Conservation (phyloP, 2,797 vertebrate genomes). For the Oryzias dopingdopingensis region DNA sequence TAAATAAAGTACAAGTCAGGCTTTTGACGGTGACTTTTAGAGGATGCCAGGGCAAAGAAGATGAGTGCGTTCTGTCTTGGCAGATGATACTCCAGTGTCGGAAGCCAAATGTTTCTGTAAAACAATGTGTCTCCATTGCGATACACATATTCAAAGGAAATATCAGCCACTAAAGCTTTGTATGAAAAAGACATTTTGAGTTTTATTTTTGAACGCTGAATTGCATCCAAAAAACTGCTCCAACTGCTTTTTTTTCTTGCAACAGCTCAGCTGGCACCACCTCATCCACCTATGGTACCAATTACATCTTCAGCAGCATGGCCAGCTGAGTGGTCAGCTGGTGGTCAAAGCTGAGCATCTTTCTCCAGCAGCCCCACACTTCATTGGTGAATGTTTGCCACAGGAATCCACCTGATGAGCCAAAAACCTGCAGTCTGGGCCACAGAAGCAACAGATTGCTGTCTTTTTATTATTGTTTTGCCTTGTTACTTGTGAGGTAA, state of each 20-base stretch:
- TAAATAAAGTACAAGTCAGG: too few species aligned
- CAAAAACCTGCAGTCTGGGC: conserved; percentile 18
- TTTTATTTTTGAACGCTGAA: too few species aligned
- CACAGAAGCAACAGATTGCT: conserved; percentile 1
- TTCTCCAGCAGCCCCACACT: conserved; percentile 19
- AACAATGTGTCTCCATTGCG: too few species aligned
- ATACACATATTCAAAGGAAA: too few species aligned
- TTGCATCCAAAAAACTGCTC: conserved; percentile 33
- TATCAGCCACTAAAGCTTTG: too few species aligned
- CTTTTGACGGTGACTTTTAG: too few species aligned
- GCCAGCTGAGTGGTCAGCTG: conserved; percentile 43
- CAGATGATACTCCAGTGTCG: too few species aligned
- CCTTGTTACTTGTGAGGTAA: conserved; percentile 40
- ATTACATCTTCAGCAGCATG: conserved; percentile 47
- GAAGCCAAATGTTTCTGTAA: too few species aligned
- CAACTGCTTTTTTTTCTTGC: conserved; percentile 27
- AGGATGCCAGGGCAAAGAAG: too few species aligned
- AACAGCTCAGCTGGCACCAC: conserved; percentile 34
- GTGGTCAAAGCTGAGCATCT: conserved; percentile 38
- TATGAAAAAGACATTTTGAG: too few species aligned
- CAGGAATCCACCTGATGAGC: conserved; percentile 66
- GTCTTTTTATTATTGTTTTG: conserved; percentile 15
- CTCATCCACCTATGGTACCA: conserved; percentile 34
- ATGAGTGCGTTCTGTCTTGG: too few species aligned
- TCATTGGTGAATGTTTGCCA: conserved; percentile 65